Percentiles rank a stretch among this genome's conserved stretches.
Conservation (phyloP, 2,888 invertebrate genomes). For the Arrhopalites spinosus region DNA sequence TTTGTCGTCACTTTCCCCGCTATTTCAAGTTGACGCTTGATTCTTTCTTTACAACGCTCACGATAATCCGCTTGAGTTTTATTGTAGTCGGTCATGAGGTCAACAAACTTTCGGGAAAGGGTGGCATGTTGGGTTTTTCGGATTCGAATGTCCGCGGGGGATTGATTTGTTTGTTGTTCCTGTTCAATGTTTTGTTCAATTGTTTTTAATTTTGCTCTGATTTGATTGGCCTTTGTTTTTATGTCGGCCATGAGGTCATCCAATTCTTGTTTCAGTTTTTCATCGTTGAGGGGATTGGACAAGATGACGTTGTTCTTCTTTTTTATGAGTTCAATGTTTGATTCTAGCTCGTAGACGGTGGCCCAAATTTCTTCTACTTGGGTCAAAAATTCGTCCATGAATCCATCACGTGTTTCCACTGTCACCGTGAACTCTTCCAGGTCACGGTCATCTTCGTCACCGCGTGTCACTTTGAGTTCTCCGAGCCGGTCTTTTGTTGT, state of each 20-base stretch:
- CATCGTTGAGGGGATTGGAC: neutral
- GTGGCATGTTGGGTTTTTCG: constrained; percentile 77
- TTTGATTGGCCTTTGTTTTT: constrained; percentile 99
- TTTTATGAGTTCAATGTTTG: neutral
- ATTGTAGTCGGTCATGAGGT: constrained; percentile 99
- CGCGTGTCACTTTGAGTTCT: neutral
- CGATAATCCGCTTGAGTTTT: constrained; percentile 99
- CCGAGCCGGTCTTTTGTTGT: neutral
- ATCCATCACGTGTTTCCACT: neutral
- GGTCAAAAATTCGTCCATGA: neutral
- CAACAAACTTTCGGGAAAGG: constrained; percentile 97
- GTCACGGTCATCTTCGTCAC: neutral
- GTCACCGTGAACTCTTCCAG: neutral
- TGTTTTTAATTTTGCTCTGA: constrained; percentile 74
- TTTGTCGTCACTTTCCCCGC: constrained; percentile 96
- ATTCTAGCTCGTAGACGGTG: neutral
- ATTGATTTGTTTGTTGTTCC: constrained; percentile 95
- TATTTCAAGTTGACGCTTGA: constrained; percentile 98
- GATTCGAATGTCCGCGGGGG: constrained; percentile 71
- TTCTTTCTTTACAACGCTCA: constrained; percentile 98
- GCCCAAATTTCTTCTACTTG: neutral
- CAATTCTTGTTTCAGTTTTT: constrained; percentile 88
- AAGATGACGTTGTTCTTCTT: neutral
- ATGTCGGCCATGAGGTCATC: constrained; percentile 99
- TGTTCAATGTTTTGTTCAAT: constrained; percentile 99